Evolutionary conservation across 2,797 vertebrate species (phyloP), one percentile per base, ranked within the genome.

Genomic region (Scolopax rusticola): DNA sequence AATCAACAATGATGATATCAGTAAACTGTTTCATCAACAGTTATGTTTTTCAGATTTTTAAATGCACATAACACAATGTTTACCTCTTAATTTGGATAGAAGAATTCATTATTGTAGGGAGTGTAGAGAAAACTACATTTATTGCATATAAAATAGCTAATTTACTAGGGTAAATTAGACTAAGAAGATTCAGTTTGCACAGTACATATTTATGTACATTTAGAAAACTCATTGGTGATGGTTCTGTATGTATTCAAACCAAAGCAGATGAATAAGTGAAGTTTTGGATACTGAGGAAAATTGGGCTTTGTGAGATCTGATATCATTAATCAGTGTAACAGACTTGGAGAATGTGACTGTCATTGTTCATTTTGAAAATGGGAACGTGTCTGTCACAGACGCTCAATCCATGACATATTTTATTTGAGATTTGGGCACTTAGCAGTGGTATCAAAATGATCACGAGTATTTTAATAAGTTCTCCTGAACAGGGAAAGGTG

Each of bases 141-240:
- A 96, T 97, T 86, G 96, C 95, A 95, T 95, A 82, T 97, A 95
- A 96, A 97, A 90, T 88, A 96, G 96, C 96, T 96, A 69, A 97
- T 98, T 97, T 97, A 76, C 93, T 88, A 86, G 73, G 97, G 97
- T 97, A 97, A 98, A 98, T 98, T 87, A 97, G 94, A 67, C 96
- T 98, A 97, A 97, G 91, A 94, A 97, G 97, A 95, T 97, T 97
- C 74, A 25, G 69, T 95, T 97, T 97, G 90, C 96, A 67, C 84
- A 87, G 92, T 59, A 65, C 87, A 43, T 93, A 92, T 93, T 97
- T 96, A 95, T 90, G 80, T 86, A 93, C 63, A 45, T 86, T 96
- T 97, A 64, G 92, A 91, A 95, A 94, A 89, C 92, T 94, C 89
- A 10, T 80, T 90, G 96, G 94, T 83, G 89, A 5, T 80, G 84